Evolutionary conservation across 37 sponge, comb jelly and placozoan genomes (phyloP), one percentile per base, ranked within the genome.

Genomic region (Cliona cf. orientalis): DNA sequence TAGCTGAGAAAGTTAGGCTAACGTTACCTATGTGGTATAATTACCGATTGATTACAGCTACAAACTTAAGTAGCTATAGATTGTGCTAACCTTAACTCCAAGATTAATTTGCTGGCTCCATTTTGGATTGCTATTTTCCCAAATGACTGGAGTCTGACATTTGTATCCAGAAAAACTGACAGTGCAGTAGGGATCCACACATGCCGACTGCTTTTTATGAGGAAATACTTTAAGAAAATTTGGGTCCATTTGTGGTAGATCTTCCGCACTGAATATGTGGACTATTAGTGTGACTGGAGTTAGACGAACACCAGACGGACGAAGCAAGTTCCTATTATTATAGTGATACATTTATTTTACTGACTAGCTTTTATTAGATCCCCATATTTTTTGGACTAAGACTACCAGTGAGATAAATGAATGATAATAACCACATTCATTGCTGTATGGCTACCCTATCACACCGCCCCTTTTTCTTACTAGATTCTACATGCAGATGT

Each of bases 141-240:
- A 86, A 26, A 92, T 78, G 34, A 85, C 87, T 23, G 66, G 36
- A 21, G 96, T 95, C 59, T 77, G 75, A 28, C 91, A 88, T 76
- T 94, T 96, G 69, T 99, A 90, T 14, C 99, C 99, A n/a, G 99
- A 97, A 87, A 92, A 99, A 74, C 65, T 80, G 36, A 96, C 95
- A 29, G 78, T 79, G 31, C 95, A 84, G 64, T 92, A 99, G 14
- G 99, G 99, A 66, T 99, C 99, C 39, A 99, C 99, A 53, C 96
- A 71, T 38, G 94, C 97, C 79, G 93, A 91, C 83, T 90, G 90
- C 74, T 82, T 86, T 87, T 97, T 97, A 59, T n/a, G n/a, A n/a
- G n/a, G n/a, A n/a, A 97, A 68, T 5, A 87, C 90, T 60, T 95
- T 89, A 67, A 95, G 89, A 40, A 86, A 91, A 35, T 90, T 90